These are phyloP conservation scores for Perodicticus potto DNA, from an alignment of 2,797 vertebrate species.

Conservation along the genomic window DNA sequence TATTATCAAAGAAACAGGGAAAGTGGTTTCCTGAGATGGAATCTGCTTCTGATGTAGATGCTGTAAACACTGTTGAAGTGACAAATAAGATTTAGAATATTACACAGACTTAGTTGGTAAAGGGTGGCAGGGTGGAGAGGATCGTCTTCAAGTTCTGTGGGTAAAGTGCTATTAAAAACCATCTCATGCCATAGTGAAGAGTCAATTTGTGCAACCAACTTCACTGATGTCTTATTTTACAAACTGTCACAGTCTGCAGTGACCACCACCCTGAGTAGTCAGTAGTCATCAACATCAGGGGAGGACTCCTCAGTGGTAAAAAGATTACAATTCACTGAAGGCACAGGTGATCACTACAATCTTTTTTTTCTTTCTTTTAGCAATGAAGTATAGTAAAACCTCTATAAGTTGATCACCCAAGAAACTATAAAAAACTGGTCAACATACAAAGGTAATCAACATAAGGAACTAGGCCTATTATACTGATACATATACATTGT, in stretches of 20 bases:
- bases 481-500: no score
- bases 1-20: no score
- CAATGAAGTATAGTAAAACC: no score
- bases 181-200: background rate
- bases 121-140: background rate
- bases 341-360: no score
- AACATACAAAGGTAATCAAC: no score
- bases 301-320: no score
- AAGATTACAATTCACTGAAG: no score
- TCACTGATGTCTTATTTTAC: background rate
- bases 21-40: no score
- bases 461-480: no score
- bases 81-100: background rate
- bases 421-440: no score
- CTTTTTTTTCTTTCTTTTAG: no score
- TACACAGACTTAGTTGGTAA: background rate
- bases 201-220: background rate
- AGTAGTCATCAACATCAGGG: background rate
- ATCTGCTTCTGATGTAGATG: background rate
- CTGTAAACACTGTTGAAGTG: background rate
- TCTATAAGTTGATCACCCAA: no score
- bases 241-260: background rate
- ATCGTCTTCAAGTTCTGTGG: background rate
- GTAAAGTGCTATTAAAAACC: background rate
- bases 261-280: background rate